A percentile compares a stretch with the other conserved stretches of the same genome.
Evolutionary conservation across 2,888 invertebrate species (phyloP).

Genomic region (Brachylomia viminalis): DNA sequence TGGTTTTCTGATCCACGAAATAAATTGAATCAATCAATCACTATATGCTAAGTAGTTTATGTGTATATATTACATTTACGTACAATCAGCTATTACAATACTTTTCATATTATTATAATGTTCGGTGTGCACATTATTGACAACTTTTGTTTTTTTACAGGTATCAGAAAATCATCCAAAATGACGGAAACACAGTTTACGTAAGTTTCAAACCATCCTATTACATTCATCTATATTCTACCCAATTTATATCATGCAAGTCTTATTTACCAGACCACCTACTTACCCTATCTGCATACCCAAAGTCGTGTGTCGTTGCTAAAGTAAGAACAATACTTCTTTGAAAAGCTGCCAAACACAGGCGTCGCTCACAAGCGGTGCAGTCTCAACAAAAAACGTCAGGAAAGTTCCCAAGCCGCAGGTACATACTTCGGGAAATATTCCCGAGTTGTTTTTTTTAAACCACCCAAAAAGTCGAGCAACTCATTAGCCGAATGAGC

Average conservation of each 20-base stretch:
- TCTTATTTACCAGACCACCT: constrained; percentile 3
- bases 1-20: not conserved
- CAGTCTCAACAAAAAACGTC: constrained; percentile 58
- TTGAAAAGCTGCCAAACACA: constrained; percentile 53
- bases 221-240: no score
- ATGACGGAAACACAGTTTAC: constrained; percentile 61
- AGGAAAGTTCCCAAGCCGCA: constrained; percentile 64
- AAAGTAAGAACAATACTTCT: constrained; percentile 61
- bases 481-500: constrained; percentile 81
- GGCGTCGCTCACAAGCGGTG: constrained; percentile 64
- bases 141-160: constrained; percentile 41
- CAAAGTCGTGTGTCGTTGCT: constrained; percentile 2
- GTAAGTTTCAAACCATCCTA: constrained; percentile 21
- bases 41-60: not conserved
- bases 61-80: not conserved
- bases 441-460: constrained; percentile 70
- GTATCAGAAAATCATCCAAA: constrained; percentile 23
- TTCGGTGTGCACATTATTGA: not conserved
- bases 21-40: not conserved
- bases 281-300: not conserved
- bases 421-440: constrained; percentile 70
- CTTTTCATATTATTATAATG: not conserved
- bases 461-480: constrained; percentile 76
- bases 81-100: not conserved
- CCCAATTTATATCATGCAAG: not conserved